These are phyloP conservation scores for Melanchra persicariae DNA, from an alignment of 2,888 invertebrate genomes.

Conservation along the genomic window DNA sequence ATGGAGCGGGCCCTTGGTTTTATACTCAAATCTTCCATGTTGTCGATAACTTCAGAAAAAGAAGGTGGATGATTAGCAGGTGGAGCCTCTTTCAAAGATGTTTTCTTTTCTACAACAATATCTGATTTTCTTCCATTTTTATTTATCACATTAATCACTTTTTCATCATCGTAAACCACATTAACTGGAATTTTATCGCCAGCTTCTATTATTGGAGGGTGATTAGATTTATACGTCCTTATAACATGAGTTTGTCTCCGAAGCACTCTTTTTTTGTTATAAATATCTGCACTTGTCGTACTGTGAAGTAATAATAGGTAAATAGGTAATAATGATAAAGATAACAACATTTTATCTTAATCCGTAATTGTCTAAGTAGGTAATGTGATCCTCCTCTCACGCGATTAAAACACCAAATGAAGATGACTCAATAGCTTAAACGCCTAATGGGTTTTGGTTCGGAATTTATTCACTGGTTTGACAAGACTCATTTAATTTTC, in stretches of 20 bases:
- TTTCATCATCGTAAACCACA: conserved; percentile 56
- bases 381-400: conserved; percentile 74
- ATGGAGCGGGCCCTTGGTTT: conserved; percentile 52
- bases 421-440: conserved; percentile 76
- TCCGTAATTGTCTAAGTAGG: conserved; percentile 51
- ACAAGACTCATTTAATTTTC: conserved; percentile 72
- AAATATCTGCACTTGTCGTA: conserved; percentile 63
- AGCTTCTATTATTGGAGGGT: conserved; percentile 73
- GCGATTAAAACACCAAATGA: conserved; percentile 79
- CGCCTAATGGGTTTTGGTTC: conserved; percentile 73
- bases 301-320: conserved; percentile 55
- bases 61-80: conserved; percentile 15
- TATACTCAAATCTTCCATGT: conserved; percentile 4
- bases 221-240: conserved; percentile 67
- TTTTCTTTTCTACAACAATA: background rate
- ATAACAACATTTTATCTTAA: conserved; percentile 59
- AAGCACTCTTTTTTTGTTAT: conserved; percentile 47
- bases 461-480: conserved; percentile 81
- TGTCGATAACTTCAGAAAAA: background rate
- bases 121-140: conserved; percentile 22
- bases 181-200: conserved; percentile 66
- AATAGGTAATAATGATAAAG: conserved; percentile 39
- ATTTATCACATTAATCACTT: conserved; percentile 26
- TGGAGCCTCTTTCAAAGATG: conserved; percentile 22
- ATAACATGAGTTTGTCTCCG: conserved; percentile 34